phyloP scores from a whole-genome alignment of 2,797 vertebrate genomes.

The Halcyon leucocephala region DNA sequence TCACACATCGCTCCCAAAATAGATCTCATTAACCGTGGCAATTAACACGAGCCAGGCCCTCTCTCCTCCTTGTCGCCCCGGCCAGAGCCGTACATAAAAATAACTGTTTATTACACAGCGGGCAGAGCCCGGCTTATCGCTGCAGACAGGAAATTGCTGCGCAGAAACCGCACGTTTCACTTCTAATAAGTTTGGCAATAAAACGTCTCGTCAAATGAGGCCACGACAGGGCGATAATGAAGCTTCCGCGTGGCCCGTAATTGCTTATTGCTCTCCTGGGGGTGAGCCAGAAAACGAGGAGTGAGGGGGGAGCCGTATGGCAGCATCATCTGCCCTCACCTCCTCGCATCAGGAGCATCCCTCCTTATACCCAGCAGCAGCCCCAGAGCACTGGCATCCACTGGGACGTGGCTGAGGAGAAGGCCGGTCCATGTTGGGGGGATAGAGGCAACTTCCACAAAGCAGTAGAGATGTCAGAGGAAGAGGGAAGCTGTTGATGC shows the following conservation, averaged over 20 bases:
- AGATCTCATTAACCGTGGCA: conserved; percentile 73
- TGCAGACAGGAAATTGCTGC: conserved; percentile 77
- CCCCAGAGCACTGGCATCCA: rapidly evolving
- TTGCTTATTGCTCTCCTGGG: conserved; percentile 68
- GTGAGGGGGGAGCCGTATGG: not conserved
- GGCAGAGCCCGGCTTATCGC: conserved; percentile 73
- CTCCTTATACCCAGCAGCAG: not conserved
- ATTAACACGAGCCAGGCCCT: conserved; percentile 60
- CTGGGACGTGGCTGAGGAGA: not conserved
- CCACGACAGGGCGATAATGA: conserved; percentile 77
- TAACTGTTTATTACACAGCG: conserved; percentile 74
- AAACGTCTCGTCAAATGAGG: conserved; percentile 73
- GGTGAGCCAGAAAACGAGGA: conserved; percentile 7
- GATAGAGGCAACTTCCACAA: not conserved
- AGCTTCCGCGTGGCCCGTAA: conserved; percentile 57
- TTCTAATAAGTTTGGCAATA: conserved; percentile 78
- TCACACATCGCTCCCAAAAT: not conserved
- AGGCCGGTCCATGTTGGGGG: not conserved
- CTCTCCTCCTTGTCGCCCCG: not conserved
- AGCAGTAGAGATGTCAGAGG: not conserved
- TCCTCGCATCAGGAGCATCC: not conserved
- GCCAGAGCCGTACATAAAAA: conserved; percentile 65
- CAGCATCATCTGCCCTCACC: not conserved
- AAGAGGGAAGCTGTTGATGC: not conserved
- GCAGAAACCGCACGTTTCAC: conserved; percentile 62